Conservation (phyloP, 1,140 invertebrate genomes). For the Leguminivora glycinivorella region DNA sequence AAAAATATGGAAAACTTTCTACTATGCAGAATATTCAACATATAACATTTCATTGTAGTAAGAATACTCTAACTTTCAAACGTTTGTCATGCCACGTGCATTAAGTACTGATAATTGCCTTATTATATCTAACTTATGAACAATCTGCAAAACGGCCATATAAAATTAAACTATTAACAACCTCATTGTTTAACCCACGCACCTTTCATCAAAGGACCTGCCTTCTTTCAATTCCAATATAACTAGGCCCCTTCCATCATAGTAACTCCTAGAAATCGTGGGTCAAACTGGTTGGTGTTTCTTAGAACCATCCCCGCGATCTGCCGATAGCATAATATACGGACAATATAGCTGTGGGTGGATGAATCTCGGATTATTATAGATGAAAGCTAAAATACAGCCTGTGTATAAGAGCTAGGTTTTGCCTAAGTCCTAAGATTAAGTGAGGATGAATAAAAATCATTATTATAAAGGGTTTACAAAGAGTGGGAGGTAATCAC, state of each 20-base stretch:
- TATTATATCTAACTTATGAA: background rate
- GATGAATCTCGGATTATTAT: background rate
- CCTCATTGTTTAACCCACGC: background rate
- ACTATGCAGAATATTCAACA: too few relatives aligned
- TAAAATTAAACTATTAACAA: background rate
- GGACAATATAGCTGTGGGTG: background rate
- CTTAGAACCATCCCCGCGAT: background rate
- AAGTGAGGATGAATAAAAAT: too few relatives aligned
- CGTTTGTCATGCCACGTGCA: too few relatives aligned
- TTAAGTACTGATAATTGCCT: background rate
- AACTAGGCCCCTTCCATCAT: background rate
- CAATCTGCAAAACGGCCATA: background rate
- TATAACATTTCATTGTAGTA: too few relatives aligned
- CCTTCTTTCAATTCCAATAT: background rate
- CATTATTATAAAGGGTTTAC: too few relatives aligned
- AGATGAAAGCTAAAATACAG: slow-evolving; percentile 6
- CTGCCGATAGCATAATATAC: background rate
- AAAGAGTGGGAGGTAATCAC: too few relatives aligned
- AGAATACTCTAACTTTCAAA: too few relatives aligned
- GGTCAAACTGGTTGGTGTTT: background rate
- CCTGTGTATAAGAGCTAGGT: background rate
- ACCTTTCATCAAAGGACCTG: background rate
- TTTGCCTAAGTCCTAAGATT: background rate
- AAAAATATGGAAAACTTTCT: too few relatives aligned
- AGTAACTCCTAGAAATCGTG: background rate